phyloP scores from a whole-genome alignment of 2,888 invertebrate species.

The Apomyelois bistriatella region DNA sequence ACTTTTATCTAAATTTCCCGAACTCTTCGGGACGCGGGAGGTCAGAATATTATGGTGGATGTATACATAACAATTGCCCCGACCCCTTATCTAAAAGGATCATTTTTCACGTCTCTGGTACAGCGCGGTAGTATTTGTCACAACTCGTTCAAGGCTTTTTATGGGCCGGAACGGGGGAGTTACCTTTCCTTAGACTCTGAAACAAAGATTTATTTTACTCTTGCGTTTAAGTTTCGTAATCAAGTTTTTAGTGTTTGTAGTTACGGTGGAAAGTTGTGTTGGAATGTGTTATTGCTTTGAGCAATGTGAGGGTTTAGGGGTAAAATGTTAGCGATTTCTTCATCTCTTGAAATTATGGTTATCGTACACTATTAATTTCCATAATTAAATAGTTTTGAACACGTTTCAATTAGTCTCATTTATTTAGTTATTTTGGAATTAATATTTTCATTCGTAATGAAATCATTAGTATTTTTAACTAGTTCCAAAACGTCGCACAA shows the following conservation, averaged over 20 bases:
- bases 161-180: conserved; percentile 41
- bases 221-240: conserved; percentile 23
- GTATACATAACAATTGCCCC: conserved; percentile 65
- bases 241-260: conserved; percentile 3
- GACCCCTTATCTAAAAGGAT: conserved; percentile 68
- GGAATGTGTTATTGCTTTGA: conserved; percentile 47
- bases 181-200: conserved; percentile 43
- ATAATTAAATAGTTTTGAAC: too few relatives aligned
- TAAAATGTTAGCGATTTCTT: not conserved
- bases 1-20: not conserved
- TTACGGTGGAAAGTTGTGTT: conserved; percentile 1
- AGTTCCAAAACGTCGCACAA: too few relatives aligned
- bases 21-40: conserved; percentile 12
- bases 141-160: conserved; percentile 65
- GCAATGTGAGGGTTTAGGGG: not conserved
- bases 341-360: too few relatives aligned
- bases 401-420: too few relatives aligned
- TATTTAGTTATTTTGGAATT: too few relatives aligned
- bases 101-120: conserved; percentile 73
- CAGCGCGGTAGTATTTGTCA: conserved; percentile 65
- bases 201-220: conserved; percentile 48
- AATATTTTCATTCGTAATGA: too few relatives aligned
- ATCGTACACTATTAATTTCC: too few relatives aligned
- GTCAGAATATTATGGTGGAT: conserved; percentile 30
- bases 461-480: too few relatives aligned